Percentiles rank a stretch among this genome's conserved stretches.
Conservation (phyloP, 2,888 invertebrate species). For the Melolontha melolontha region DNA sequence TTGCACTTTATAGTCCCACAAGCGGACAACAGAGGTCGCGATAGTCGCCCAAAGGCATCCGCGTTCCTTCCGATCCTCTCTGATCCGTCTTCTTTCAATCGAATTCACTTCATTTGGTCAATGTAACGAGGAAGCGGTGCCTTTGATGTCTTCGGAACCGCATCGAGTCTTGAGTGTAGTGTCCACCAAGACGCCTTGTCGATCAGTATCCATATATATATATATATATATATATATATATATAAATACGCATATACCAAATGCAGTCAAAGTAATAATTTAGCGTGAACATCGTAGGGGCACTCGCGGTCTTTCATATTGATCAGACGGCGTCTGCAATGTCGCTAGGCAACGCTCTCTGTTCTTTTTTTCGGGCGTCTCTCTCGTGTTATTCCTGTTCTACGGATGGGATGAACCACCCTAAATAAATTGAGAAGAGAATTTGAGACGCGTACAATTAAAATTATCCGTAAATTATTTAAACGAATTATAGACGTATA, state of each 20-base stretch:
- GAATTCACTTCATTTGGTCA: slow-evolving; percentile 40
- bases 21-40: slow-evolving; percentile 6
- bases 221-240: no score
- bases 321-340: slow-evolving; percentile 61
- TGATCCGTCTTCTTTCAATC: slow-evolving; percentile 34
- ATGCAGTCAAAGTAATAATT: slow-evolving; percentile 51
- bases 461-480: no score
- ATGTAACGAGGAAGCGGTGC: slow-evolving; percentile 24
- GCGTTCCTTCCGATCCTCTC: slow-evolving; percentile 16
- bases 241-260: slow-evolving; percentile 23
- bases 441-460: no score
- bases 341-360: slow-evolving; percentile 59
- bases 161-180: slow-evolving; percentile 6
- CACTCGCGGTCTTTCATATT: slow-evolving; percentile 55
- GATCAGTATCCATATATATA: slow-evolving; percentile 4
- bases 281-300: slow-evolving; percentile 46
- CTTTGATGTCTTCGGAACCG: slow-evolving; percentile 36
- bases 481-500: no score
- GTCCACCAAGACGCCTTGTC: slow-evolving; percentile 6
- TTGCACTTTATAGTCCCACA: slow-evolving; percentile 2
- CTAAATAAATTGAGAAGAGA: neutral
- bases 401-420: slow-evolving; percentile 1
- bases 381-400: slow-evolving; percentile 40
- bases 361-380: slow-evolving; percentile 42
- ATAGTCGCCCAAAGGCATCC: slow-evolving; percentile 19